A percentile compares a stretch with the other conserved stretches of the same genome.
Evolutionary conservation across 35 echinoderm and acorn worm species (phyloP).

Genomic region (Hemicentrotus pulcherrimus): DNA sequence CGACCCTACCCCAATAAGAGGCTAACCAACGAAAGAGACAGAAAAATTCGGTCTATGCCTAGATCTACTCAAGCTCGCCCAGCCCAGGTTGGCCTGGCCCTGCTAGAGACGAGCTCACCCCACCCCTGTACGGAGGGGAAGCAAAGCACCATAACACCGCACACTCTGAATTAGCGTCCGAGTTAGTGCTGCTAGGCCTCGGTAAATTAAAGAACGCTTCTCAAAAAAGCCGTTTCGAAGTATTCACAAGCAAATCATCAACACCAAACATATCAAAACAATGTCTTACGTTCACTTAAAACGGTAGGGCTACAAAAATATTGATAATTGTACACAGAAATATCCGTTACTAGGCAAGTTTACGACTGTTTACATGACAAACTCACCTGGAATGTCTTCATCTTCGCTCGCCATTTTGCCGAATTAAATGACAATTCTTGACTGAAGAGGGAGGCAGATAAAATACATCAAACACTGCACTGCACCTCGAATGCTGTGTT

Average conservation of each 20-base stretch:
- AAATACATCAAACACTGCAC: too few species aligned
- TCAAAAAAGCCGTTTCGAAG: background rate
- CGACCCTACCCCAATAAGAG: too few species aligned
- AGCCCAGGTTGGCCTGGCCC: too few species aligned
- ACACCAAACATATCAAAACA: background rate
- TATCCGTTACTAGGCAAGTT: conserved; percentile 45
- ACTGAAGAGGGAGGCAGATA: background rate
- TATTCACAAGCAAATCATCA: background rate
- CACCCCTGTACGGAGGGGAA: too few species aligned
- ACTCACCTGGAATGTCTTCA: conserved; percentile 66
- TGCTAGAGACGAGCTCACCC: too few species aligned
- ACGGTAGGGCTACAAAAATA: background rate
- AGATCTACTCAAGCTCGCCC: too few species aligned
- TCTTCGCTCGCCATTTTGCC: conserved; percentile 70
- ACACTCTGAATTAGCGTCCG: too few species aligned
- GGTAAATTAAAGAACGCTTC: background rate
- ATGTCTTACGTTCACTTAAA: background rate
- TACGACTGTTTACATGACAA: conserved; percentile 27
- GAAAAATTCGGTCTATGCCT: too few species aligned
- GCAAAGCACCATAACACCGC: too few species aligned
- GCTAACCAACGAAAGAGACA: too few species aligned
- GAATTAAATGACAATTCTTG: background rate
- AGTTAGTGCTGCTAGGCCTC: background rate
- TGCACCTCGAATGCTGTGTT: too few species aligned
- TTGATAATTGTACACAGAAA: background rate